Evolutionary conservation across 1,140 invertebrate species (phyloP).

Genomic region (Amphibalanus amphitrite): DNA sequence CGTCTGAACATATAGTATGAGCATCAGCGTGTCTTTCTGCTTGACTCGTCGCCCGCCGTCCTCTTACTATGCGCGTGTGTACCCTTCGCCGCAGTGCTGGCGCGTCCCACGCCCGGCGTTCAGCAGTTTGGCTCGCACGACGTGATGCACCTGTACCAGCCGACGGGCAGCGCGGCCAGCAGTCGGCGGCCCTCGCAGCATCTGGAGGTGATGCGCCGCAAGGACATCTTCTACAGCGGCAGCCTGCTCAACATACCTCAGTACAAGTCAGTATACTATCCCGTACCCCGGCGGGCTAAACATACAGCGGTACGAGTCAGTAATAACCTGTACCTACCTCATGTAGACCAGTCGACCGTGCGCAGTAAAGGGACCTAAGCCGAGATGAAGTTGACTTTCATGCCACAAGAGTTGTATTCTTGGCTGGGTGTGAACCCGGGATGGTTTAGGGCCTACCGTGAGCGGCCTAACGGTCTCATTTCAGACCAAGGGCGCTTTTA

Average conservation of each 20-base stretch:
- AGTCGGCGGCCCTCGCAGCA: slow-evolving; percentile 11
- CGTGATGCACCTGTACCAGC: not conserved
- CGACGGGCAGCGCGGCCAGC: slow-evolving; percentile 10
- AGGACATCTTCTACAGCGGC: slow-evolving; percentile 72
- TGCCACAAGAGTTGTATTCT: too few species aligned
- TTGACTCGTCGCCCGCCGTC: not conserved
- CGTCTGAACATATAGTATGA: too few species aligned
- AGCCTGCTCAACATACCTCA: slow-evolving; percentile 46
- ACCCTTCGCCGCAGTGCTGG: slow-evolving; percentile 12
- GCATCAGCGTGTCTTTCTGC: too few species aligned
- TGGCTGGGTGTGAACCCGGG: too few species aligned
- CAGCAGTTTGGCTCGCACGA: not conserved
- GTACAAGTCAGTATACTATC: slow-evolving; percentile 28
- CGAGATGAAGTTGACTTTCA: too few species aligned
- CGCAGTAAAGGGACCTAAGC: too few species aligned
- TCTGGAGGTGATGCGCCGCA: slow-evolving; percentile 54
- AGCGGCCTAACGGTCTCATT: too few species aligned
- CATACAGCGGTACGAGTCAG: too few species aligned
- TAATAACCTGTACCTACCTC: slow-evolving; percentile 5
- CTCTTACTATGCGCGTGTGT: too few species aligned
- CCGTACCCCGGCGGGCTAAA: too few species aligned
- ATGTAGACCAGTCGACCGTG: slow-evolving; percentile 5
- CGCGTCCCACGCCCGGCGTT: slow-evolving; percentile 4
- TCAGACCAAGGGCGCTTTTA: too few species aligned
- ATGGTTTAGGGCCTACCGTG: too few species aligned